Evolutionary conservation across 2,888 invertebrate species (phyloP), one percentile per base, ranked within the genome.

Genomic region (Hyposoter dolosus): DNA sequence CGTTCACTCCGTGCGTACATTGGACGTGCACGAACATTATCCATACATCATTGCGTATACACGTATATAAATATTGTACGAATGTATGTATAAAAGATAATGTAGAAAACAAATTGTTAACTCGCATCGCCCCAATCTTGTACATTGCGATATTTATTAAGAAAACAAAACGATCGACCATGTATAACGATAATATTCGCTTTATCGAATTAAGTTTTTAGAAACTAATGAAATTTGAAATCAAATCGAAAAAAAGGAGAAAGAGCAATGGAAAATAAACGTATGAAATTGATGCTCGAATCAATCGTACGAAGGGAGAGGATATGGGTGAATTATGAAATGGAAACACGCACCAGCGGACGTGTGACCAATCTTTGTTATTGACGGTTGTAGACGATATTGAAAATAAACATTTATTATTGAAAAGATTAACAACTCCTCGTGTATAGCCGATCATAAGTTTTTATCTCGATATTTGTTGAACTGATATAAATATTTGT

Each of bases 361-460:
- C 80, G 80, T 80, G 71, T 69, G 43, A 71, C 71, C 80, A 83
- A 74, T 83, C 81, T 89, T 88, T 91, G 88, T 91, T 89, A 91
- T 88, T 86, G n/a, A n/a, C n/a, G 85, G 85, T 86, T 89, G 88
- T 89, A 91, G 84, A 72, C 75, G 86, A 88, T 87, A 72, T 83
- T 82, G 77, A 79, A 78, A 87, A 92, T 90, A 92, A 92, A 90
- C 86, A 85, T 90, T 91, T 90, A 90, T 91, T 91, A 90, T 89
- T 89, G 84, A 89, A 60, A 89, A 90, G 86, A 69, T 78, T 83
- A 71, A 87, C 74, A 83, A 65, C 77, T 78, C 85, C 28, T 23
- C 53, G 15, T 60, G 15, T 45, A 50, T 28, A 56, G 28, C 15
- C 43, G 40, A 56, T 74, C 0, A 72, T 72, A 19, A 56, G 56